These are phyloP conservation scores for Sisyra nigra DNA, from an alignment of 2,888 invertebrate species.

Conservation along the genomic window DNA sequence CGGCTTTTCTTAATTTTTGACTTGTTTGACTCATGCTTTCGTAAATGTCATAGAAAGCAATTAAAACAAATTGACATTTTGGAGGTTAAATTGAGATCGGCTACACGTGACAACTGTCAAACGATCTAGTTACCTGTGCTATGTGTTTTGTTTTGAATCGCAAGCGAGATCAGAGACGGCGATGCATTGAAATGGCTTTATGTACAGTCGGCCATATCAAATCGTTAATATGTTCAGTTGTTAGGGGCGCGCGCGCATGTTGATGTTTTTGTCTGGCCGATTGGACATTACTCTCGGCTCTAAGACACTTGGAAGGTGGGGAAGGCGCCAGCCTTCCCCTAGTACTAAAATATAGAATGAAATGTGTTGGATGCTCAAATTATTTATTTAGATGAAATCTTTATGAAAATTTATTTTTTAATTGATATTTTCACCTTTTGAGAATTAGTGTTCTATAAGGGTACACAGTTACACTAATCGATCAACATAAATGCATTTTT, in stretches of 20 bases:
- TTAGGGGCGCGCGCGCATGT: constrained; percentile 12
- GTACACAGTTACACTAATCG: too few relatives aligned
- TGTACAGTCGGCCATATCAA: constrained; percentile 23
- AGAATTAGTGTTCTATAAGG: too few relatives aligned
- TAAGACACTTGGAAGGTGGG: constrained; percentile 21
- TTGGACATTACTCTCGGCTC: constrained; percentile 26
- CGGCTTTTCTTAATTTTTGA: too few relatives aligned
- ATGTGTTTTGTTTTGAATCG: constrained; percentile 31
- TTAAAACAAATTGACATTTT: constrained; percentile 4
- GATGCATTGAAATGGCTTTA: constrained; percentile 30
- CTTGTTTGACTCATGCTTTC: not conserved
- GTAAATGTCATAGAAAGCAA: not conserved
- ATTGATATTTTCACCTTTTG: too few relatives aligned
- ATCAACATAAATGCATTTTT: too few relatives aligned
- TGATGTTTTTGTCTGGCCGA: constrained; percentile 19
- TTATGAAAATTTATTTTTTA: too few relatives aligned
- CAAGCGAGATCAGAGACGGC: constrained; percentile 25
- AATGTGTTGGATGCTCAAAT: not conserved
- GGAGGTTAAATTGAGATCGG: constrained; percentile 4
- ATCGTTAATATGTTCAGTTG: constrained; percentile 12
- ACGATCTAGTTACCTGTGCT: constrained; percentile 29
- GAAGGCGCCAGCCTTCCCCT: constrained; percentile 22
- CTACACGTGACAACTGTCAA: constrained; percentile 30
- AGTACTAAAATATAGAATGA: not conserved
- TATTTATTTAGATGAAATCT: not conserved